These are phyloP conservation scores for Hylaeus anthracinus DNA, from an alignment of 1,140 invertebrate species.

Conservation along the genomic window DNA sequence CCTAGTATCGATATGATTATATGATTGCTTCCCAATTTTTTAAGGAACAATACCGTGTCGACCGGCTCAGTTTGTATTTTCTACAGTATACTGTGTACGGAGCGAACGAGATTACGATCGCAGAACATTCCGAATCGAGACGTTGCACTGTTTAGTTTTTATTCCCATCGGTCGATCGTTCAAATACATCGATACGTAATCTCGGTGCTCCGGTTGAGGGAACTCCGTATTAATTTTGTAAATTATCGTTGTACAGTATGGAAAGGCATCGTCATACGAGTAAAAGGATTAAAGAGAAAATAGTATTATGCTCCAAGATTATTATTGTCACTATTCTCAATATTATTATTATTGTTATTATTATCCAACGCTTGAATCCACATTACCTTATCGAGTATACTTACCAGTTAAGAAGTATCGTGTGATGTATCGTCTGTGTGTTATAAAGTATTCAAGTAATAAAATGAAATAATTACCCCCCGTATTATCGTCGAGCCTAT, in stretches of 20 bases:
- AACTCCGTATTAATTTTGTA: slow-evolving; percentile 61
- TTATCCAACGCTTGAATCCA: slow-evolving; percentile 67
- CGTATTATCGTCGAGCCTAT: slow-evolving; percentile 44
- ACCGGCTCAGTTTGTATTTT: slow-evolving; percentile 46
- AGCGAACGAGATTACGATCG: slow-evolving; percentile 43
- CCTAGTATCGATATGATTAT: slow-evolving; percentile 43
- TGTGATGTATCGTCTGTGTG: slow-evolving; percentile 78
- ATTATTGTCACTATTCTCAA: slow-evolving; percentile 19
- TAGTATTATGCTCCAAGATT: slow-evolving; percentile 58
- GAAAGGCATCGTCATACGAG: slow-evolving; percentile 57
- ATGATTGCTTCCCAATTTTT: slow-evolving; percentile 37
- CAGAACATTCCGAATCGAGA: slow-evolving; percentile 45
- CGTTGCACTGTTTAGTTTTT: background rate
- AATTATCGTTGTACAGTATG: slow-evolving; percentile 70
- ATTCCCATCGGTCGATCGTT: slow-evolving; percentile 11
- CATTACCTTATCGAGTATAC: slow-evolving; percentile 72
- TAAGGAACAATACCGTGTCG: slow-evolving; percentile 38
- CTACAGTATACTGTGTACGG: slow-evolving; percentile 12
- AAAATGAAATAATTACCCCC: slow-evolving; percentile 71
- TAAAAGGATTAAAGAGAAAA: slow-evolving; percentile 32
- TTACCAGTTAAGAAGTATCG: slow-evolving; percentile 74
- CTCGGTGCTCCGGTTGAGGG: slow-evolving; percentile 55
- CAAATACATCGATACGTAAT: slow-evolving; percentile 43
- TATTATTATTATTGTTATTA: slow-evolving; percentile 43
- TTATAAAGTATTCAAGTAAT: slow-evolving; percentile 74